Base-by-base conservation (phyloP, 2,888 invertebrate genomes). In the Heliconius hortense region DNA sequence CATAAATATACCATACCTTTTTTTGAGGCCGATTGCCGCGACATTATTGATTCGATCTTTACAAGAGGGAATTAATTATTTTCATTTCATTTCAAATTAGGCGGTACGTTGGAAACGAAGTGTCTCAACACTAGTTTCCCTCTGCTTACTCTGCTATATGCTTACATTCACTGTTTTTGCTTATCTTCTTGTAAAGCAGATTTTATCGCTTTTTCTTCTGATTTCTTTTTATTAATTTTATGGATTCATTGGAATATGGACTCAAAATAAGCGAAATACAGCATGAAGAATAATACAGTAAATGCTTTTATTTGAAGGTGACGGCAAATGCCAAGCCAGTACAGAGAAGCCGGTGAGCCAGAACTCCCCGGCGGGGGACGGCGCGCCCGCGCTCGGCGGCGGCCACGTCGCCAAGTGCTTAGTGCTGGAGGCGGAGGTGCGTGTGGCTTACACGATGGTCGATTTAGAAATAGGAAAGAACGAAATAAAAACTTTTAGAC, bases 351-450 rank as follows among this genome's bases (percentile, higher is more conserved):
- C 86, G 0, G 81, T 86, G 13, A 88, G 84, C 77, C 84, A 86
- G 77, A 93, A 92, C 82, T 90, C 92, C 0, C 93, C 93, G 2
- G 90, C 82, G 2, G 93, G 93, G 0, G 93, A 92, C 83, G 83
- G 83, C 62, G 81, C 83, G 26, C 81, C 86, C 28, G 77, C 86
- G 0, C 80, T 90, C 7, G 88, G 81, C 79, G 88, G 89, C 0
- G 77, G 91, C 1, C 88, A 90, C 80, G 86, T 87, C 53, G 85
- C 86, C 81, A 91, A 91, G 80, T 92, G 93, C 69, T 86, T 86
- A 11, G 89, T 90, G 2, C 80, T 90, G 5, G 84, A 86, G 0
- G 90, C 90, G 0, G 91, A 93, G 90, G 93, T n/a, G n/a, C n/a
- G n/a, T n/a, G n/a, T n/a, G n/a, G n/a, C n/a, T n/a, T n/a, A n/a